Evolutionary conservation across 2,888 invertebrate species (phyloP), one percentile per base, ranked within the genome.

Genomic region (Nemotelus nigrinus): DNA sequence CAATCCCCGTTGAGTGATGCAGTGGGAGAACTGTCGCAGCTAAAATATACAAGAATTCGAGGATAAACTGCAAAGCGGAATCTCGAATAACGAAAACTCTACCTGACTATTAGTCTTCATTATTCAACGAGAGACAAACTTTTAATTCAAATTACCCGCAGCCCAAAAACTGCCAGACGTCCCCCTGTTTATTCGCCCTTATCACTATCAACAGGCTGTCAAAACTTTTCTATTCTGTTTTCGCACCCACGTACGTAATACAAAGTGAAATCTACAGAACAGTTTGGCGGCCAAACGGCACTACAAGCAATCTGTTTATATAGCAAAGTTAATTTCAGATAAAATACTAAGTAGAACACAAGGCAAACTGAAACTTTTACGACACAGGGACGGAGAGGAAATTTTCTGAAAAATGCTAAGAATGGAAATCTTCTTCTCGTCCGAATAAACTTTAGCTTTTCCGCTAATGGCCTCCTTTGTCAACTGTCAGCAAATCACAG

Each of bases 381-480:
- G 63, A 63, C 8, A 58, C 50, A 8, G 6, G 7, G 25, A n/a
- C 7, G 50, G 50, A 53, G 53, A 55, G 47, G 55, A 8, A 48
- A 70, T 41, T 65, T 65, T 65, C 47, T 3, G n/a, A 43, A 55
- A 47, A 39, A 47, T 57, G 8, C 7, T 45, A 72, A 45, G 58
- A 50, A 58, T 7, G 48, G 48, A 47, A 74, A 48, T 48, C 44
- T 47, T 44, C 25, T 72, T 25, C 8, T 70, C 48, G 55, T 70
- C 70, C 70, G 47, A 70, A 48, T 25, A 25, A 57, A 43, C 43
- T 63, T 55, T 70, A 47, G 48, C 43, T 48, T 74, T 48, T 53
- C 81, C 78, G 78, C 81, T 82, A 82, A 82, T 82, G 81, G 80
- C 80, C 80, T 81, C 80, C 78, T 81, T 82, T 82, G 81, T 82